Evolutionary conservation across 2,113 vertebrate genomes (phyloP).

Genomic region (Nesoenas mayeri): DNA sequence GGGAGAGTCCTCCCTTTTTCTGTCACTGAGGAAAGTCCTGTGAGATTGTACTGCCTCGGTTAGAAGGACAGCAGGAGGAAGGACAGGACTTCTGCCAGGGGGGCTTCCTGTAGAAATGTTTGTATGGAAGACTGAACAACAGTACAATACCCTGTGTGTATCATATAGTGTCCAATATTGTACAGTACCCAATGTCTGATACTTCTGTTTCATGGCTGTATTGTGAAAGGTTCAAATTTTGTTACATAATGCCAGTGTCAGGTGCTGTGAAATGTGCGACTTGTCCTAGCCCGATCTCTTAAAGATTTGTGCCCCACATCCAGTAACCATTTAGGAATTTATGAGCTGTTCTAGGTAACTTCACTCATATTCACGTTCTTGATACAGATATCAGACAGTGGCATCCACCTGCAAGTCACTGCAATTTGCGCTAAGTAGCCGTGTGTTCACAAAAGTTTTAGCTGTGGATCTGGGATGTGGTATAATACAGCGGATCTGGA

Average conservation of each 20-base stretch:
- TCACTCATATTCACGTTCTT: not conserved
- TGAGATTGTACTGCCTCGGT: not conserved
- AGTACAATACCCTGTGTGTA: not conserved
- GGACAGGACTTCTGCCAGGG: not conserved
- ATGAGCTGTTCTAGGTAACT: not conserved
- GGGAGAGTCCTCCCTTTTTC: not conserved
- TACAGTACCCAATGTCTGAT: not conserved
- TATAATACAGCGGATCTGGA: accelerated
- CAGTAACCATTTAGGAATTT: not conserved
- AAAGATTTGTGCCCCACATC: not conserved
- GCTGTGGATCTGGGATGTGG: not conserved
- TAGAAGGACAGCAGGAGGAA: not conserved
- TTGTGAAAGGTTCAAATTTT: not conserved
- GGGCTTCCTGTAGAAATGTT: not conserved
- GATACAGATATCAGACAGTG: not conserved
- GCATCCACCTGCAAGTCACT: not conserved
- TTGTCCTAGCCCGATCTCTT: not conserved
- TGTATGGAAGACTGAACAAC: not conserved
- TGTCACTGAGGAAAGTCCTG: not conserved
- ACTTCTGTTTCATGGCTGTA: not conserved
- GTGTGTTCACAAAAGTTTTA: not conserved
- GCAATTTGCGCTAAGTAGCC: not conserved
- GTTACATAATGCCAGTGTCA: not conserved
- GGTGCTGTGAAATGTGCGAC: not conserved
- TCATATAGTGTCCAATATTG: not conserved